Conservation (phyloP, 2,888 invertebrate genomes). For the Mythimna ferrago region DNA sequence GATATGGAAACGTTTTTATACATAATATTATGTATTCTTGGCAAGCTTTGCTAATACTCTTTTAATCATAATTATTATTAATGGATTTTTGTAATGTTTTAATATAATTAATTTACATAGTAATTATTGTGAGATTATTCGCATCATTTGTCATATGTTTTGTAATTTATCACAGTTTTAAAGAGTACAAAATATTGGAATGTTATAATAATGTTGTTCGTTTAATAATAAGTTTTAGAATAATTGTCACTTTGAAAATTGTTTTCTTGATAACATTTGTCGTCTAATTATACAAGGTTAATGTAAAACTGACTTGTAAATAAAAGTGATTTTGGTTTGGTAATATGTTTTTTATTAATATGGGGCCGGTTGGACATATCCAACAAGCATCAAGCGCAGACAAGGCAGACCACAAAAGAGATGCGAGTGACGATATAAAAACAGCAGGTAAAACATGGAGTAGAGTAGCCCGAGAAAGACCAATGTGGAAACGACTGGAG, state of each 20-base stretch:
- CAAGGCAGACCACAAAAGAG: too few relatives aligned
- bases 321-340: conserved; percentile 90
- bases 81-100: conserved; percentile 89
- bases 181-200: conserved; percentile 90
- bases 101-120: conserved; percentile 89
- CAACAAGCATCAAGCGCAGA: too few relatives aligned
- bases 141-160: conserved; percentile 84
- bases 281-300: conserved; percentile 86
- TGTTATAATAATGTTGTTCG: conserved; percentile 90
- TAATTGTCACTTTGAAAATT: conserved; percentile 86
- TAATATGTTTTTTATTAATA: conserved; percentile 66
- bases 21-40: conserved; percentile 79
- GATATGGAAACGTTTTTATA: conserved; percentile 78
- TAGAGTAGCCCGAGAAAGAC: too few relatives aligned
- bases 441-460: too few relatives aligned
- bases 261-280: conserved; percentile 87
- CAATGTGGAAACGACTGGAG: too few relatives aligned
- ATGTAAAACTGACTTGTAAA: conserved; percentile 88
- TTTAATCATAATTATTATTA: conserved; percentile 86
- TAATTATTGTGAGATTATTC: conserved; percentile 87
- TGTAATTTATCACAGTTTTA: conserved; percentile 90
- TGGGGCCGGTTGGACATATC: too few relatives aligned
- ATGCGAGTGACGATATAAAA: too few relatives aligned
- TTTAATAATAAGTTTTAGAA: conserved; percentile 88
- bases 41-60: conserved; percentile 85